Percentiles rank a stretch among this genome's conserved stretches.
phyloP scores from a whole-genome alignment of 2,888 invertebrate species.

The Erpobdella octoculata region DNA sequence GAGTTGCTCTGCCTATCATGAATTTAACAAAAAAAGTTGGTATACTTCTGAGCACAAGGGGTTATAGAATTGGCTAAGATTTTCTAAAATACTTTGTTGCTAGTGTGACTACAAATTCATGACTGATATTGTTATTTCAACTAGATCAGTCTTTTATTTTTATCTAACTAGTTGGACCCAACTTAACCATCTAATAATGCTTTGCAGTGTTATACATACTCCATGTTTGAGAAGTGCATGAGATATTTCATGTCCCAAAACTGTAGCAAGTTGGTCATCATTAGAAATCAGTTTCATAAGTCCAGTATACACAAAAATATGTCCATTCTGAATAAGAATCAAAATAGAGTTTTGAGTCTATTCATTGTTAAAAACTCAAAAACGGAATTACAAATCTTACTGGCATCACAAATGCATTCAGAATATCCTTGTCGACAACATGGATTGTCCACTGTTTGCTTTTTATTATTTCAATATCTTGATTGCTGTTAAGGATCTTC shows the following conservation, averaged over 20 bases:
- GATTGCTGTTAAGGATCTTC: slow-evolving; percentile 54
- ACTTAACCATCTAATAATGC: no score
- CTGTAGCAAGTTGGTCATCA: slow-evolving; percentile 58
- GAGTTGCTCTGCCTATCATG: background rate
- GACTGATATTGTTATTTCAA: no score
- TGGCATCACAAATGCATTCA: slow-evolving; percentile 59
- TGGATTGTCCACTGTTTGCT: slow-evolving; percentile 55
- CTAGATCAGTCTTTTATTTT: no score
- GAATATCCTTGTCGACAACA: slow-evolving; percentile 52
- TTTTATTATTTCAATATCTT: slow-evolving; percentile 53
- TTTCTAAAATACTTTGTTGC: no score
- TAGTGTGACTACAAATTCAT: no score
- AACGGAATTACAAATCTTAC: slow-evolving; percentile 43
- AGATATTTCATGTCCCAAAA: slow-evolving; percentile 61
- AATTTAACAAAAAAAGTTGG: no score
- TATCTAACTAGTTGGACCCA: no score
- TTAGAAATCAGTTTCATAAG: slow-evolving; percentile 53
- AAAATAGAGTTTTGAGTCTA: background rate
- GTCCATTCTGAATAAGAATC: slow-evolving; percentile 54
- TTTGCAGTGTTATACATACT: slow-evolving; percentile 46
- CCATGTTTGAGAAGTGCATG: slow-evolving; percentile 58
- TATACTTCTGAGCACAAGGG: no score
- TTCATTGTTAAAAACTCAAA: background rate
- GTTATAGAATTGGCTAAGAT: no score
- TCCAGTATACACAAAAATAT: slow-evolving; percentile 59